Evolutionary conservation across 2,888 invertebrate genomes (phyloP).

Genomic region (Ophioninae sp.): DNA sequence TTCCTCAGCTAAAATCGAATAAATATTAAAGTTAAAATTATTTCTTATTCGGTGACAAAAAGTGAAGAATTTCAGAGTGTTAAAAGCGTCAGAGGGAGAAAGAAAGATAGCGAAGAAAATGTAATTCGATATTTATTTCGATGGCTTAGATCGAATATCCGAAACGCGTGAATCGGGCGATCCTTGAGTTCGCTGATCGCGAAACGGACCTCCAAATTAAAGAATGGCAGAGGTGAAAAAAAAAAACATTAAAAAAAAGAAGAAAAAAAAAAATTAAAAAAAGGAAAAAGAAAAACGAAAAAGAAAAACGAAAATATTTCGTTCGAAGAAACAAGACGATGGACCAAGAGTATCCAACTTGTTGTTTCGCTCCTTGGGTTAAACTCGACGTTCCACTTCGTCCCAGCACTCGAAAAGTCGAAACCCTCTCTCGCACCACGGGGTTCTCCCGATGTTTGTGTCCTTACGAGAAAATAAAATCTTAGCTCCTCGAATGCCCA

Average conservation of each 20-base stretch:
- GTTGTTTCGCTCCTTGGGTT: slow-evolving; percentile 19
- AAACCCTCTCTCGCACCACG: slow-evolving; percentile 58
- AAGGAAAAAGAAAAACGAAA: neutral
- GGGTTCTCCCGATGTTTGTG: slow-evolving; percentile 49
- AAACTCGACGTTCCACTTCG: neutral
- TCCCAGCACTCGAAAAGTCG: slow-evolving; percentile 57
- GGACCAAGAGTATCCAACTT: slow-evolving; percentile 47
- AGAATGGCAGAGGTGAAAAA: slow-evolving; percentile 14
- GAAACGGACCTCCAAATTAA: slow-evolving; percentile 43
- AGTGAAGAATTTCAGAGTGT: slow-evolving; percentile 14
- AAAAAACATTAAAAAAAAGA: slow-evolving; percentile 12
- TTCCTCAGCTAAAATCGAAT: neutral
- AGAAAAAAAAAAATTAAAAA: slow-evolving; percentile 28
- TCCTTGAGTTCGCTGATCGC: slow-evolving; percentile 8
- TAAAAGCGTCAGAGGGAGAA: slow-evolving; percentile 1
- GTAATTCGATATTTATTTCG: slow-evolving; percentile 61
- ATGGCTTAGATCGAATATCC: slow-evolving; percentile 52
- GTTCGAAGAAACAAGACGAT: slow-evolving; percentile 63
- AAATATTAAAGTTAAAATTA: neutral
- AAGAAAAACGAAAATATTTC: slow-evolving; percentile 44
- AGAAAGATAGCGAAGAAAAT: slow-evolving; percentile 28
- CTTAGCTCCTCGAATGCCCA: slow-evolving; percentile 16
- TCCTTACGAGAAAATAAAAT: slow-evolving; percentile 53
- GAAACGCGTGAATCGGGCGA: slow-evolving; percentile 51
- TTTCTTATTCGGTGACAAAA: slow-evolving; percentile 14